phyloP scores from a whole-genome alignment of 2,888 invertebrate species.

The Melieria crassipennis region DNA sequence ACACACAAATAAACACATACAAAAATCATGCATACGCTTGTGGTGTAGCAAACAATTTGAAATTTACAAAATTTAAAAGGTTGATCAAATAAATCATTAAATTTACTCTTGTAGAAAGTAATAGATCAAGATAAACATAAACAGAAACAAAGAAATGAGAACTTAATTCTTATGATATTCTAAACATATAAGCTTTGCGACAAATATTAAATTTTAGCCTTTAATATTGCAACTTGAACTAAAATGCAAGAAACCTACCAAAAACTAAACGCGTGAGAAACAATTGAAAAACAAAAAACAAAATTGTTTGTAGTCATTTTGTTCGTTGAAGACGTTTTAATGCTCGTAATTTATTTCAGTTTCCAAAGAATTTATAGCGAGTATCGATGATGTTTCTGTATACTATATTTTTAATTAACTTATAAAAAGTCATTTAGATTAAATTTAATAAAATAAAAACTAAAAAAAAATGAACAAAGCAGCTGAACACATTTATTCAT shows the following conservation, averaged over 20 bases:
- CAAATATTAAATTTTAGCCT: conserved; percentile 9
- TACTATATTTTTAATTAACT: not conserved
- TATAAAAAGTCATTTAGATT: not conserved
- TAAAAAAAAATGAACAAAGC: not conserved
- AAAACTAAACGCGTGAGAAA: not conserved
- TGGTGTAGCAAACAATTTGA: too few species aligned
- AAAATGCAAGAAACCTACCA: conserved; percentile 6
- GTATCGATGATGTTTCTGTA: not conserved
- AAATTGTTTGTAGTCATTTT: not conserved
- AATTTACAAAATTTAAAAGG: not conserved
- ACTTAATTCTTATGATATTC: conserved; percentile 46
- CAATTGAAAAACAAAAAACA: not conserved
- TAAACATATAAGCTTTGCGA: conserved; percentile 32
- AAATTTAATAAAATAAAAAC: not conserved
- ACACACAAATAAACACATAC: not conserved
- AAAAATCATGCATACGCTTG: not conserved
- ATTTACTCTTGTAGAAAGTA: too few species aligned
- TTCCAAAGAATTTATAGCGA: too few species aligned
- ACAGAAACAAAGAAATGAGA: not conserved
- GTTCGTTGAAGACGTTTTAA: not conserved
- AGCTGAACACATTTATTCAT: conserved; percentile 2
- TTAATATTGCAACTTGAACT: conserved; percentile 12
- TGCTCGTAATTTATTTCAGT: too few species aligned
- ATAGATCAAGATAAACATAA: not conserved
- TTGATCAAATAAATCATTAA: not conserved